Evolutionary conservation across 2,888 invertebrate genomes (phyloP).

Genomic region (Hypomecis punctinalis): DNA sequence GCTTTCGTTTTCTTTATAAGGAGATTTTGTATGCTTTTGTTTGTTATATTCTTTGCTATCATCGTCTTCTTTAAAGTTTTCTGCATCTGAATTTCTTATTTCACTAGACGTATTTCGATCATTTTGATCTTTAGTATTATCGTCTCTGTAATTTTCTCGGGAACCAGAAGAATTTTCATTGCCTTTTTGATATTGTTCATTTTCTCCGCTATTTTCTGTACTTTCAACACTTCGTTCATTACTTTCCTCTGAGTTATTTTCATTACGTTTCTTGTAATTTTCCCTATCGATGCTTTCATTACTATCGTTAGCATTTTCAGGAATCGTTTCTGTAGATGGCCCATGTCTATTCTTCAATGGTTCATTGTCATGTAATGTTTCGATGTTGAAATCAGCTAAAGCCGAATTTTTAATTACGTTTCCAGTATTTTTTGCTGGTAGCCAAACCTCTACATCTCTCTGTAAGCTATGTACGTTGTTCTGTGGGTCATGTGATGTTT

Average conservation of each 20-base stretch:
- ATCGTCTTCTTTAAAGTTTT: slow-evolving; percentile 28
- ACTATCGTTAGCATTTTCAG: slow-evolving; percentile 21
- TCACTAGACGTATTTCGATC: slow-evolving; percentile 17
- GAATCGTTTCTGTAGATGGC: slow-evolving; percentile 4
- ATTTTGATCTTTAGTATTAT: slow-evolving; percentile 21
- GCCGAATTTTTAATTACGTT: slow-evolving; percentile 57
- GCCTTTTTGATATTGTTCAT: slow-evolving; percentile 13
- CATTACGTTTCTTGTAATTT: slow-evolving; percentile 11
- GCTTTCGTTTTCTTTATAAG: slow-evolving; percentile 37
- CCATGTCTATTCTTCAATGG: slow-evolving; percentile 16
- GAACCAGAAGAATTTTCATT: slow-evolving; percentile 22
- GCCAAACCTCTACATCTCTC: slow-evolving; percentile 45
- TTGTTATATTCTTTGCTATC: slow-evolving; percentile 32
- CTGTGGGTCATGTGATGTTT: slow-evolving; percentile 57
- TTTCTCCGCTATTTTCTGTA: slow-evolving; percentile 29
- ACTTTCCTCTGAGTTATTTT: slow-evolving; percentile 25
- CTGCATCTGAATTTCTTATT: slow-evolving; percentile 17
- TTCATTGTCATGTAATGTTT: slow-evolving; percentile 60
- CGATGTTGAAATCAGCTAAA: slow-evolving; percentile 72
- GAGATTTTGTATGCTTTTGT: slow-evolving; percentile 27
- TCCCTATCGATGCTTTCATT: slow-evolving; percentile 19
- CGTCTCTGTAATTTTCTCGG: slow-evolving; percentile 30
- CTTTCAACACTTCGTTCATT: slow-evolving; percentile 48
- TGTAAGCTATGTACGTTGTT: slow-evolving; percentile 46
- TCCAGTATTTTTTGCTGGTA: slow-evolving; percentile 45